Conservation (phyloP, 2,888 invertebrate species). For the Macrosiphum euphorbiae region DNA sequence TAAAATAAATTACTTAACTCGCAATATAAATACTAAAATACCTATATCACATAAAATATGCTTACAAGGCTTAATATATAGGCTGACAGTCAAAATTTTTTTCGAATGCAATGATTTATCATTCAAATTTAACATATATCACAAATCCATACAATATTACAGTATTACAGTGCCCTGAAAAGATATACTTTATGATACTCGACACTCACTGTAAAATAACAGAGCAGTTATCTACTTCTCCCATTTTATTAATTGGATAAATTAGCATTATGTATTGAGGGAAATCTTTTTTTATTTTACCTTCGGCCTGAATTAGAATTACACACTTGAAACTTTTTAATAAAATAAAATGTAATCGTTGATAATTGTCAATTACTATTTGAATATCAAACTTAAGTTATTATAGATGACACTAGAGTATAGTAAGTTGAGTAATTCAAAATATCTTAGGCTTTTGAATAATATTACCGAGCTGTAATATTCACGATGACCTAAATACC, state of each 20-base stretch:
- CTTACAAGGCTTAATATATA: too few species aligned
- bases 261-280: background rate
- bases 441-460: constrained; percentile 36
- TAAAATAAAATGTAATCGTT: background rate
- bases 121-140: background rate
- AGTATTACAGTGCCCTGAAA: too few species aligned
- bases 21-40: background rate
- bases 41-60: background rate
- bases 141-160: background rate
- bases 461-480: constrained; percentile 30
- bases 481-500: constrained; percentile 49
- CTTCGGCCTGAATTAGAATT: background rate
- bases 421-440: background rate
- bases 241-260: background rate
- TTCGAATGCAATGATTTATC: background rate
- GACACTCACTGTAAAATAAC: background rate
- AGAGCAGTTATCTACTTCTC: background rate
- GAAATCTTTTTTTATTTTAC: background rate
- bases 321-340: background rate
- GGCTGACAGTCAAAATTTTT: background rate
- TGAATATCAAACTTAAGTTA: background rate
- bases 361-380: background rate
- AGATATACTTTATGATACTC: background rate
- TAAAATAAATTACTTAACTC: background rate
- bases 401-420: background rate